Conservation (phyloP, 2,797 vertebrate genomes). For the Antennarius maculatus region DNA sequence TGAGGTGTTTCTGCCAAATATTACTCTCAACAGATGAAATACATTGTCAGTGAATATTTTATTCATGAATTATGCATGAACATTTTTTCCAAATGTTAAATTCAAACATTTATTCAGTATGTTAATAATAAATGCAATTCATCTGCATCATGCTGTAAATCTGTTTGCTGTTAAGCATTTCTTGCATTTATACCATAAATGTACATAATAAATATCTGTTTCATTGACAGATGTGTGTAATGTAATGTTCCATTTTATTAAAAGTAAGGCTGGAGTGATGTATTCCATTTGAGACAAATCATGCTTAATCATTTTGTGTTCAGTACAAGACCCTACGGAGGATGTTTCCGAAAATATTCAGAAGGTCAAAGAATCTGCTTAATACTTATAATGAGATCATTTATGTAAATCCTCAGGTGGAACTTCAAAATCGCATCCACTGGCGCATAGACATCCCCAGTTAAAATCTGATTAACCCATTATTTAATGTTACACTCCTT, state of each 20-base stretch:
- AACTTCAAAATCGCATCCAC: slow-evolving; percentile 20
- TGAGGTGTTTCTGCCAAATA: too few species aligned
- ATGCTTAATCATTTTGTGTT: slow-evolving; percentile 35
- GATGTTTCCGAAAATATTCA: slow-evolving; percentile 42
- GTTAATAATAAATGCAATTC: too few species aligned
- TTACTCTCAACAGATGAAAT: too few species aligned
- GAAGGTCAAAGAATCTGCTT: slow-evolving; percentile 50
- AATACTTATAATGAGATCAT: slow-evolving; percentile 57
- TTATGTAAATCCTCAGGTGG: slow-evolving; percentile 50
- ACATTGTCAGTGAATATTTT: too few species aligned
- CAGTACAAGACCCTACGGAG: slow-evolving; percentile 15
- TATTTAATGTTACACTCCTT: slow-evolving; percentile 8
- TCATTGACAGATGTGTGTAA: not conserved
- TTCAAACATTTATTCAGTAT: too few species aligned
- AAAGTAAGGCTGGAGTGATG: slow-evolving; percentile 14
- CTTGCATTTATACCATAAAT: too few species aligned
- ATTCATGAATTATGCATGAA: too few species aligned
- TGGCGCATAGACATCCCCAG: slow-evolving; percentile 6
- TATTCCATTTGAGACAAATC: slow-evolving; percentile 29
- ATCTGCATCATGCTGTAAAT: too few species aligned
- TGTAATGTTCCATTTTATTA: not conserved
- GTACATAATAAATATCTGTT: too few species aligned
- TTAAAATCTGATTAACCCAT: slow-evolving; percentile 11
- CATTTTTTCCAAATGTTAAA: too few species aligned
- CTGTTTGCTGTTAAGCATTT: too few species aligned